A percentile compares a stretch with the other conserved stretches of the same genome.
These are phyloP conservation scores for Ceratina calcarata DNA, from an alignment of 1,140 invertebrate species.

Conservation along the genomic window DNA sequence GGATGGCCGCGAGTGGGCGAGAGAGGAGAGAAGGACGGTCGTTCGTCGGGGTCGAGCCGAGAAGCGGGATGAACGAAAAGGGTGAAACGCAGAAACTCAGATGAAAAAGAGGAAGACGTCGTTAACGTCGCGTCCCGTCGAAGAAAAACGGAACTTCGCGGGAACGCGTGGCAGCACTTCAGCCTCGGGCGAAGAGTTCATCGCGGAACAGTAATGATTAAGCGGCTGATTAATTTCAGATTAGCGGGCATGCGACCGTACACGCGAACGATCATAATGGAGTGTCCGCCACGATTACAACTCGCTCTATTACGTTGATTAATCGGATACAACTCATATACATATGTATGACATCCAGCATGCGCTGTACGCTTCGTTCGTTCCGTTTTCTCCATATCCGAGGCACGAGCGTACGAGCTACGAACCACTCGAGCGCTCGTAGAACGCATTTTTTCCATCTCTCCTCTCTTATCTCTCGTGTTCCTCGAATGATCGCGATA, in stretches of 20 bases:
- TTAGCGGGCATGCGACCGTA: conserved; percentile 67
- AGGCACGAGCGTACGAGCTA: background rate
- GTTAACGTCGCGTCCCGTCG: background rate
- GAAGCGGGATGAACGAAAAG: background rate
- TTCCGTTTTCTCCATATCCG: conserved; percentile 29
- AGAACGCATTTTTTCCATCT: background rate
- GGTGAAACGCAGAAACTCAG: conserved; percentile 12
- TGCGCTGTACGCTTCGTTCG: conserved; percentile 37
- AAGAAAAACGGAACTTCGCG: conserved; percentile 6
- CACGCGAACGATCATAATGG: conserved; percentile 71
- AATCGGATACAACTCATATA: conserved; percentile 72
- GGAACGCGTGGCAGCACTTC: conserved; percentile 12
- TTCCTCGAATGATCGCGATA: conserved; percentile 14
- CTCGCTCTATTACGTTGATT: conserved; percentile 72
- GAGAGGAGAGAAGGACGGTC: conserved; percentile 15
- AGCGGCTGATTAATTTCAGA: conserved; percentile 72
- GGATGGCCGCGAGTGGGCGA: conserved; percentile 19
- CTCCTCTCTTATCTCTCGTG: background rate
- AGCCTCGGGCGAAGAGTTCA: conserved; percentile 49
- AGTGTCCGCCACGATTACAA: conserved; percentile 70
- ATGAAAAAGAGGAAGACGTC: conserved; percentile 29
- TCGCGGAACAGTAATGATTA: conserved; percentile 65
- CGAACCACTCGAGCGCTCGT: no score
- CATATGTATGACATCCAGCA: conserved; percentile 70
- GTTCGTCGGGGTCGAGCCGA: conserved; percentile 3